Evolutionary conservation across 2,888 invertebrate genomes (phyloP), one percentile per base, ranked within the genome.

Genomic region (Scotopteryx bipunctaria): DNA sequence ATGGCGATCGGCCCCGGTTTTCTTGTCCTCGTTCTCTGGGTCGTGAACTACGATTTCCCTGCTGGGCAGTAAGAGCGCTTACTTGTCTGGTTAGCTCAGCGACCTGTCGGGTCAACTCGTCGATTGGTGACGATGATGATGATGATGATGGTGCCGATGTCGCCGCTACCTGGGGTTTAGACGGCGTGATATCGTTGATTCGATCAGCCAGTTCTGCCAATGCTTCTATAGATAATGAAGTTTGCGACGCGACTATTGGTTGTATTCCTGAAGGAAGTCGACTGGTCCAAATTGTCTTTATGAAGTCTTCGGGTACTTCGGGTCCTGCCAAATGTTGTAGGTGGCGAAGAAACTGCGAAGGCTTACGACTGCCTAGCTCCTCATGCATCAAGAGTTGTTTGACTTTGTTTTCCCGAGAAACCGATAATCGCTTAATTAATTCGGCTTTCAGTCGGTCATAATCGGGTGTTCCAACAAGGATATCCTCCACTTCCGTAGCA

Each of bases 331-430:
- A 23, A 16, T 27, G 16, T 17, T 49, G 54, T 0, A 59, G 13
- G 6, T 59, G 59, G 0, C 55, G 38, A 1, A 59, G 40, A 19
- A 59, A 59, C 4, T 59, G 62, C 0, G 59, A 63, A 0, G 62
- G 60, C 6, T 59, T 59, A 1, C 60, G 8, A 16, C 55, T 59
- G 0, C 61, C 66, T 0, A 61, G 44, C 16, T 58, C 55, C 19
- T 61, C 60, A n/a, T 57, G 56, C 4, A 38, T 44, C 5, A 58
- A 19, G 5, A 61, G 31, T 14, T 61, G 64, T 32, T 49, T 47
- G 2, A 49, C 29, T n/a, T 42, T 36, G 2, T 36, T 17, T 5
- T 42, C 48, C 5, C 21, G 23, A 3, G 48, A 49, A 2, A 14
- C 42, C 2, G 48, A 49, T 5, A 41, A 11, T 5, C 48, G 13